phyloP scores from a whole-genome alignment of 2,797 vertebrate genomes.

The Mus caroli region DNA sequence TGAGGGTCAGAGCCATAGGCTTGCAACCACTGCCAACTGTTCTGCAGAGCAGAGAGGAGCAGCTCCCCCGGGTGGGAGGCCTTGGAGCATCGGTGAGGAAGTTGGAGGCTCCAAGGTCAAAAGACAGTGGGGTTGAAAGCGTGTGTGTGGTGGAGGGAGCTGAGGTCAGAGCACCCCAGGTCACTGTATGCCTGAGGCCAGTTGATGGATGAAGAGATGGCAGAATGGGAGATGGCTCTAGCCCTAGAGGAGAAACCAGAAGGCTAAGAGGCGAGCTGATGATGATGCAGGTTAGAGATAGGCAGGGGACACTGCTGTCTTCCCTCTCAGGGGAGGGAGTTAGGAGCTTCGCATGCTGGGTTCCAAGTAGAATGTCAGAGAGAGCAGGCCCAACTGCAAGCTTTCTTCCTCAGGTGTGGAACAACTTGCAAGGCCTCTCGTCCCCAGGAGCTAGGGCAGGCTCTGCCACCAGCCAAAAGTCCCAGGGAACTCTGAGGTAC shows the following conservation, averaged over 20 bases:
- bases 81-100: background rate
- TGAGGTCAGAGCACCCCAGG: background rate
- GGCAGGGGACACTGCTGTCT: background rate
- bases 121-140: background rate
- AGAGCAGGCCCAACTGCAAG: slow-evolving; percentile 64
- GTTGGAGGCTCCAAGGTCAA: background rate
- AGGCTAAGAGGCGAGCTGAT: background rate
- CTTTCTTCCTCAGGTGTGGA: background rate
- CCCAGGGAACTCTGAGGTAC: slow-evolving; percentile 17
- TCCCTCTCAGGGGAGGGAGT: slow-evolving; percentile 2
- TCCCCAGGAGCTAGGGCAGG: background rate
- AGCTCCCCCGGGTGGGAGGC: background rate
- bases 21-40: background rate
- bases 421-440: background rate
- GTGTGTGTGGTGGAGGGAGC: background rate
- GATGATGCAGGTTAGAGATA: background rate
- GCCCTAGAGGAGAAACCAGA: background rate
- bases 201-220: background rate
- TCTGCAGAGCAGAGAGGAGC: background rate
- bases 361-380: slow-evolving; percentile 74
- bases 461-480: background rate
- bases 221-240: background rate
- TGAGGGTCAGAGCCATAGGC: background rate
- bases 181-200: background rate
- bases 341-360: background rate